A percentile compares a stretch with the other conserved stretches of the same genome.
These are phyloP conservation scores for Clarias platycephalus DNA, from an alignment of 2,797 vertebrate genomes.

Conservation along the genomic window DNA sequence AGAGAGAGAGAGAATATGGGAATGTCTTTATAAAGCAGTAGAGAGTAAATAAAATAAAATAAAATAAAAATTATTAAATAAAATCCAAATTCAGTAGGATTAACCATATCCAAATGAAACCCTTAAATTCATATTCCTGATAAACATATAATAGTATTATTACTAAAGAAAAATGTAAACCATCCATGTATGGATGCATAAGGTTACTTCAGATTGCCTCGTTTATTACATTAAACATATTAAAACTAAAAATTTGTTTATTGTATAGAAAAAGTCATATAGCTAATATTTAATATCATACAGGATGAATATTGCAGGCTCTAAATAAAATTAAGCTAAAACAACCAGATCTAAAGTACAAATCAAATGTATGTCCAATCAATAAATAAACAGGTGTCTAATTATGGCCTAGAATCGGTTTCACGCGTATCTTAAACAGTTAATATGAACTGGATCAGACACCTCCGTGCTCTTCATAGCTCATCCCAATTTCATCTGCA, in stretches of 20 bases:
- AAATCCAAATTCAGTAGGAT: not conserved
- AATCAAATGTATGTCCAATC: not conserved
- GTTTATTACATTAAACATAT: not conserved
- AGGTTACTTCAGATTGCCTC: not conserved
- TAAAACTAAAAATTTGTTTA: not conserved
- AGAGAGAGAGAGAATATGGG: too few species aligned
- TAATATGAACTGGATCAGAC: conserved; percentile 97
- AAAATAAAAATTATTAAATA: too few species aligned
- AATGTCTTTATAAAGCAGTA: too few species aligned
- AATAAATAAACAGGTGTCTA: conserved; percentile 17
- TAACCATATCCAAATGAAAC: not conserved
- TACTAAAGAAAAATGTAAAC: not conserved
- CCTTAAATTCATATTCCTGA: not conserved
- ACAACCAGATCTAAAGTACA: not conserved
- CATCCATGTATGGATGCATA: not conserved
- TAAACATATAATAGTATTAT: not conserved
- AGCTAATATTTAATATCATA: not conserved
- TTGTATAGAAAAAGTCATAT: not conserved
- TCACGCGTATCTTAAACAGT: conserved; percentile 89
- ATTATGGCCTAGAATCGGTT: conserved; percentile 74
- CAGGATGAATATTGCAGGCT: not conserved
- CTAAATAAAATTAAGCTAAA: not conserved
- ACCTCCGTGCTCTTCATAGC: conserved; percentile 94
- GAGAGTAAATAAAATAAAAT: too few species aligned
- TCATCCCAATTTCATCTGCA: conserved; percentile 99